phyloP scores from a whole-genome alignment of 2,797 vertebrate species.

The Xerus rutilus region DNA sequence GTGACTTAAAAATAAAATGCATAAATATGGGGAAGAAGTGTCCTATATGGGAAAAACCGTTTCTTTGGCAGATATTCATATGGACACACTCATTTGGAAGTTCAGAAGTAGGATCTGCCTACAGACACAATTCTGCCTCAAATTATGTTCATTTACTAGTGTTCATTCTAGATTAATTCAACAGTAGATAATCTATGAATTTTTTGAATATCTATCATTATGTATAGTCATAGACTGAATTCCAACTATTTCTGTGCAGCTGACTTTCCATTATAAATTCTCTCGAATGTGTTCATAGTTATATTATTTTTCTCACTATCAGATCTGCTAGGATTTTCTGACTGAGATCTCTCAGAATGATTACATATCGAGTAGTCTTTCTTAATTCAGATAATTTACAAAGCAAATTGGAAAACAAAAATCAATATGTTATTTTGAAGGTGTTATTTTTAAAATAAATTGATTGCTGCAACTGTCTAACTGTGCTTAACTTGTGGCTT shows the following conservation, averaged over 20 bases:
- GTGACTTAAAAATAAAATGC: background rate
- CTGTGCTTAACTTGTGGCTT: background rate
- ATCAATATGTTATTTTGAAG: background rate
- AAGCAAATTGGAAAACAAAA: constrained; percentile 28
- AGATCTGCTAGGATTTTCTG: background rate
- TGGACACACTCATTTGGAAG: background rate
- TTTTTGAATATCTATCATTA: background rate
- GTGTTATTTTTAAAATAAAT: background rate
- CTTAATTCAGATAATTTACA: background rate
- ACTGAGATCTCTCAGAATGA: background rate
- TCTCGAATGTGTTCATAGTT: background rate
- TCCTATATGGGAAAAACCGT: background rate
- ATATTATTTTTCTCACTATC: background rate
- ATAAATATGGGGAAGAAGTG: background rate
- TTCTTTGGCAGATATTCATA: background rate
- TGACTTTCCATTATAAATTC: background rate
- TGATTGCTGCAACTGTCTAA: background rate
- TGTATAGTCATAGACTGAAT: background rate
- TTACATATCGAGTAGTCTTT: background rate
- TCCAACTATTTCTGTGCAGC: background rate
- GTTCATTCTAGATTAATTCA: background rate
- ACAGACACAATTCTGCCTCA: background rate
- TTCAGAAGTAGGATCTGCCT: background rate
- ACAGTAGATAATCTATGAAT: background rate
- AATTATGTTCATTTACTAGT: background rate